Conservation (phyloP, 23 tunicate species). For the Ascidia mentula region DNA sequence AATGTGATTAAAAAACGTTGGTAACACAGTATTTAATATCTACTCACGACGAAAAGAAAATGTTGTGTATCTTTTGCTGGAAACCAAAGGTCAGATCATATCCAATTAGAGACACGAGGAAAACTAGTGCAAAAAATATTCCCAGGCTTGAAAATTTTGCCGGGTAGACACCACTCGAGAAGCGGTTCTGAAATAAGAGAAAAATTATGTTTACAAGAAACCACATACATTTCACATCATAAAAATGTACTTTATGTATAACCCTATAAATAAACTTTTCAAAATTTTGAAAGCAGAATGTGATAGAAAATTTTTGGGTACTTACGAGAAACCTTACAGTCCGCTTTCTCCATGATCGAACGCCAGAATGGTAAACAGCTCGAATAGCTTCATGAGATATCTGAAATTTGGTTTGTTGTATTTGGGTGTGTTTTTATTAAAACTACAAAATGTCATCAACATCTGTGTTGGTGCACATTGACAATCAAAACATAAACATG, state of each 20-base stretch:
- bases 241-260: too few relatives aligned
- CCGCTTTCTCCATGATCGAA: slow-evolving; percentile 96
- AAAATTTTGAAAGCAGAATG: too few relatives aligned
- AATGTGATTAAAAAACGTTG: too few relatives aligned
- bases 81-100: slow-evolving; percentile 74
- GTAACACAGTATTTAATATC: too few relatives aligned
- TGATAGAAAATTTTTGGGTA: too few relatives aligned
- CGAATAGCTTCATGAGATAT: slow-evolving; percentile 87
- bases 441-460: too few relatives aligned
- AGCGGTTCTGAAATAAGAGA: slow-evolving; percentile 73
- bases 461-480: too few relatives aligned
- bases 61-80: slow-evolving; percentile 15
- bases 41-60: slow-evolving; percentile 21
- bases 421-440: too few relatives aligned
- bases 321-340: slow-evolving; percentile 74
- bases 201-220: background rate
- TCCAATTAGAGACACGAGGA: slow-evolving; percentile 23
- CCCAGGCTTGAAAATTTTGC: slow-evolving; percentile 81
- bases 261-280: too few relatives aligned
- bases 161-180: slow-evolving; percentile 86
- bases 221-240: too few relatives aligned
- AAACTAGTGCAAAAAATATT: slow-evolving; percentile 26
- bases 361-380: slow-evolving; percentile 90
- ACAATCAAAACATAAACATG: too few relatives aligned
- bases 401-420: too few relatives aligned